Percentiles rank a stretch among this genome's conserved stretches.
Evolutionary conservation across 2,888 invertebrate genomes (phyloP).

Genomic region (Spisula subtruncata): DNA sequence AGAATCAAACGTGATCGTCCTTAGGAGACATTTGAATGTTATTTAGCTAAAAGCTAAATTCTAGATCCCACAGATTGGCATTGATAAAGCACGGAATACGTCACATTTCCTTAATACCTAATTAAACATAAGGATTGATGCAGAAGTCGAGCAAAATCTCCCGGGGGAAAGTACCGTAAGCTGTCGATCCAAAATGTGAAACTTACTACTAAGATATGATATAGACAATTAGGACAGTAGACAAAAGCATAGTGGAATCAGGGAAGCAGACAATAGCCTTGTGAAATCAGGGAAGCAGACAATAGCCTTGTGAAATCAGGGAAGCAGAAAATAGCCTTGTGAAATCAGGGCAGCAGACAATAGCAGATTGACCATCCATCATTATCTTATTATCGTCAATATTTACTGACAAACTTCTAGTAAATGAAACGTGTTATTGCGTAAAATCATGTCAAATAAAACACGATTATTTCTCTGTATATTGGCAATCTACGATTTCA

Average conservation of each 20-base stretch:
- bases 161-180: background rate
- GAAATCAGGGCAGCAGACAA: background rate
- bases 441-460: background rate
- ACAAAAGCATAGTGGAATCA: background rate
- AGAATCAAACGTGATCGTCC: background rate
- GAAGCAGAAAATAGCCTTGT: background rate
- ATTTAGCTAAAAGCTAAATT: background rate
- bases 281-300: background rate
- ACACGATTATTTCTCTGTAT: background rate
- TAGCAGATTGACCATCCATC: background rate
- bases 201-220: background rate
- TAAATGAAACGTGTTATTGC: background rate
- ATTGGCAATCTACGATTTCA: background rate
- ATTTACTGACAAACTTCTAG: conserved; percentile 13
- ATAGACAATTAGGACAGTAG: background rate
- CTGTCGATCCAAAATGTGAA: background rate
- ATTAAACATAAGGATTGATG: background rate
- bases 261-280: no score
- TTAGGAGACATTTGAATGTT: background rate
- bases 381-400: background rate
- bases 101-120: conserved; percentile 20
- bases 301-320: background rate
- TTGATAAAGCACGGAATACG: conserved; percentile 2
- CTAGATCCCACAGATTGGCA: background rate
- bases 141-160: background rate